Conservation (phyloP, 2,797 vertebrate species). For the Hemitrygon akajei region DNA sequence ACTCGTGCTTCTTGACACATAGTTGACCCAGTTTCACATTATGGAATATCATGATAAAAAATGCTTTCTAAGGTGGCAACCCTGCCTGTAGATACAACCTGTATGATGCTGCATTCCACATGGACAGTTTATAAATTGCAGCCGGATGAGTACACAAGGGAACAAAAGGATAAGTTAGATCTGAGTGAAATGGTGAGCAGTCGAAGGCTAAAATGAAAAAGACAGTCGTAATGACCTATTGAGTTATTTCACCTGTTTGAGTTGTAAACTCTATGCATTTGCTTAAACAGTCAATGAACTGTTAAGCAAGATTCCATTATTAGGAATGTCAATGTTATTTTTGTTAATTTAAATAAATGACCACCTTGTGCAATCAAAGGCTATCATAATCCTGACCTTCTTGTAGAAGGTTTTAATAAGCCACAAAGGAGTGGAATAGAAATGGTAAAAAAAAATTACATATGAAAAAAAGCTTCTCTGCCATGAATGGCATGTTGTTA, state of each 20-base stretch:
- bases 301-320: neutral
- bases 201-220: neutral
- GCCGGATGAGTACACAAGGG: neutral
- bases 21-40: too few species aligned
- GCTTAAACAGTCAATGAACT: neutral
- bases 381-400: neutral
- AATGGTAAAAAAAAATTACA: neutral
- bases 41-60: too few species aligned
- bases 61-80: too few species aligned
- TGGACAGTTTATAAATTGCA: neutral
- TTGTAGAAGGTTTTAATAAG: neutral
- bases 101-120: neutral
- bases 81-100: too few species aligned
- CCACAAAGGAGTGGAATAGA: neutral
- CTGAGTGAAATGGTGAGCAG: neutral
- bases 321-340: neutral
- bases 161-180: neutral
- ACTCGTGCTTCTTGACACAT: too few species aligned
- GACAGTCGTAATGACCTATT: neutral
- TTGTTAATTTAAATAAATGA: neutral
- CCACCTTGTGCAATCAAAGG: neutral
- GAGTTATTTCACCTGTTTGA: neutral
- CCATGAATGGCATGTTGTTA: constrained; percentile 11
- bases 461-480: neutral
- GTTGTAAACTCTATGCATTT: neutral